A percentile compares a stretch with the other conserved stretches of the same genome.
Evolutionary conservation across 2,888 invertebrate species (phyloP).

Genomic region (Drosophila infuscata): DNA sequence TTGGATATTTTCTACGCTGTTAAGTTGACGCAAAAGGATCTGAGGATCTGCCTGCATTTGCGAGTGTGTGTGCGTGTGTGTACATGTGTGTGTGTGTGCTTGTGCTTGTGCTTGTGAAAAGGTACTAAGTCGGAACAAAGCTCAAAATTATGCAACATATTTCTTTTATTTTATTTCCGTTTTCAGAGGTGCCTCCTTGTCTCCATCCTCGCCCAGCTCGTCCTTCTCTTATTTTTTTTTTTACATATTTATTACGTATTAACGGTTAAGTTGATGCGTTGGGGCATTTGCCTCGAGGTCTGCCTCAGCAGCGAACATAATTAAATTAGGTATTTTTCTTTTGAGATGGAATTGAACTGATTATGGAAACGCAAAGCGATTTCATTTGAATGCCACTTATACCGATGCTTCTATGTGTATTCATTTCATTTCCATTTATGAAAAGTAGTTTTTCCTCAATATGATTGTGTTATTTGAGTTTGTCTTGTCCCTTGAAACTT

Average conservation of each 20-base stretch:
- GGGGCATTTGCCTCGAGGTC: constrained; percentile 52
- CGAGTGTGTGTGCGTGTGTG: constrained; percentile 11
- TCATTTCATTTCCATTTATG: background rate
- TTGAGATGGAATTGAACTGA: constrained; percentile 57
- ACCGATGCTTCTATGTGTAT: background rate
- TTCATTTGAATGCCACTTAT: constrained; percentile 16
- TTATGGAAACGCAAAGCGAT: constrained; percentile 47
- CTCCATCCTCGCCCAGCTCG: background rate
- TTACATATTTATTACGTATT: constrained; percentile 60
- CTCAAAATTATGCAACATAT: constrained; percentile 82
- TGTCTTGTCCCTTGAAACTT: background rate
- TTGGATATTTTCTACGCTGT: constrained; percentile 79
- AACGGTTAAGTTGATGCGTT: constrained; percentile 53
- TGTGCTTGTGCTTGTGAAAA: constrained; percentile 56
- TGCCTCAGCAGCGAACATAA: constrained; percentile 53
- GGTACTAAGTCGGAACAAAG: constrained; percentile 82
- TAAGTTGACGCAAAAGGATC: constrained; percentile 81
- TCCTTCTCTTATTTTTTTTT: constrained; percentile 6
- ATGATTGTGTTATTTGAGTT: background rate
- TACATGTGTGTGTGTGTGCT: constrained; percentile 24
- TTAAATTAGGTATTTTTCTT: constrained; percentile 65
- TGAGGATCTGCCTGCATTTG: constrained; percentile 70
- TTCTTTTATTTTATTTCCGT: constrained; percentile 77
- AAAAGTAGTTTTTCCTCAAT: background rate
- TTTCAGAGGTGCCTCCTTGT: constrained; percentile 40